Evolutionary conservation across 2,113 vertebrate species (phyloP).

Genomic region (Pao palembangensis): DNA sequence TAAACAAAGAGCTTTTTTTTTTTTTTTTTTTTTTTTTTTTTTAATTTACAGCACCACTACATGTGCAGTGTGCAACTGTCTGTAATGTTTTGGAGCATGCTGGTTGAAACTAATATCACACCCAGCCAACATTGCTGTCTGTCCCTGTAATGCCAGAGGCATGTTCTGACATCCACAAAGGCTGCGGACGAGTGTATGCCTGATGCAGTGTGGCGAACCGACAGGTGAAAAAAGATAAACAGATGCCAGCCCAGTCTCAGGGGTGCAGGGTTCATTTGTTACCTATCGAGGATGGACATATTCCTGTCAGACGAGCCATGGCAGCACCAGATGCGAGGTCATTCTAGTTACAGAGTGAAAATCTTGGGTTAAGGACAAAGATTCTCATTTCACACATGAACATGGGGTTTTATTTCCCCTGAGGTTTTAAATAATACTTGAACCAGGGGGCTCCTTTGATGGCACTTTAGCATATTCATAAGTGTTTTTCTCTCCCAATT

Average conservation of each 20-base stretch:
- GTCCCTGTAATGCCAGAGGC: slow-evolving; percentile 48
- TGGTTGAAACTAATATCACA: background rate
- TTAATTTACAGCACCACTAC: too few relatives aligned
- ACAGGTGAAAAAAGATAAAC: slow-evolving; percentile 73
- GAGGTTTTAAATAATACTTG: slow-evolving; percentile 46
- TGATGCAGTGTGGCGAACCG: slow-evolving; percentile 63
- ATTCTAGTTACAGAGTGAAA: slow-evolving; percentile 59
- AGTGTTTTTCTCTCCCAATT: slow-evolving; percentile 22
- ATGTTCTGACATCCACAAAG: slow-evolving; percentile 50
- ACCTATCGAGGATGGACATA: slow-evolving; percentile 70
- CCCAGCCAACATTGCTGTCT: slow-evolving; percentile 10
- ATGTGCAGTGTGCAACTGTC: too few relatives aligned
- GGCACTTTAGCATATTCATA: slow-evolving; percentile 38
- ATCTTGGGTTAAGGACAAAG: slow-evolving; percentile 67
- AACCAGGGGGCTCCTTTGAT: slow-evolving; percentile 20
- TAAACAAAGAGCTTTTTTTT: too few relatives aligned
- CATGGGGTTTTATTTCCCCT: slow-evolving; percentile 65
- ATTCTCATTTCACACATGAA: slow-evolving; percentile 54
- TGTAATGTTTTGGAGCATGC: too few relatives aligned
- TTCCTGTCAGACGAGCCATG: slow-evolving; percentile 64
- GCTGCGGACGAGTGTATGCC: slow-evolving; percentile 63
- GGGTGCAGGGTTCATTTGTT: slow-evolving; percentile 75
- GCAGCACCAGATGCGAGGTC: slow-evolving; percentile 74
- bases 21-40: too few relatives aligned
- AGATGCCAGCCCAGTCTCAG: slow-evolving; percentile 71